Conservation (phyloP, 2,888 invertebrate species). For the Pyrrhosoma nymphula region DNA sequence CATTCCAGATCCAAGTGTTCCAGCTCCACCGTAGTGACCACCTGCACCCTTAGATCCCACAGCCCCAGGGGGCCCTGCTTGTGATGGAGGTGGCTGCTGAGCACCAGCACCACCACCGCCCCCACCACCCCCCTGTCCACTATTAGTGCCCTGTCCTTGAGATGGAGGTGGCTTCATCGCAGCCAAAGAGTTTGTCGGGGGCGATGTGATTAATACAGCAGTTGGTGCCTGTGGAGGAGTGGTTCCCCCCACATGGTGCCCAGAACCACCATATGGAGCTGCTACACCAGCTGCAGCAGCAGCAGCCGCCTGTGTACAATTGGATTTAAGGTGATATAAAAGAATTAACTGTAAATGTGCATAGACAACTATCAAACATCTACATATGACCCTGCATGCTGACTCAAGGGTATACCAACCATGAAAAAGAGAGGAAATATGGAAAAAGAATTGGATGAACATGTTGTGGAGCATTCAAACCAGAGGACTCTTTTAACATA, state of each 20-base stretch:
- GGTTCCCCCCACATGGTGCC: constrained; percentile 49
- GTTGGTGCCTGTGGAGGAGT: constrained; percentile 58
- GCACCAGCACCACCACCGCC: constrained; percentile 77
- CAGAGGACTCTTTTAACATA: too few relatives aligned
- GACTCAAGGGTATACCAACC: too few relatives aligned
- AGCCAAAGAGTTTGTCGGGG: constrained; percentile 91
- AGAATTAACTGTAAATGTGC: too few relatives aligned
- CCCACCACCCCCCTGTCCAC: constrained; percentile 30
- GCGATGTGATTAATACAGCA: constrained; percentile 87
- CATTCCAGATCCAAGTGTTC: constrained; percentile 68
- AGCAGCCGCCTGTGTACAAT: constrained; percentile 75
- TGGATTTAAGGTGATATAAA: neutral
- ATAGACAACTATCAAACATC: too few relatives aligned
- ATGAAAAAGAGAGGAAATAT: too few relatives aligned
- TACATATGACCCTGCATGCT: too few relatives aligned
- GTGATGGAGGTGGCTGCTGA: constrained; percentile 76
- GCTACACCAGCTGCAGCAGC: constrained; percentile 72
- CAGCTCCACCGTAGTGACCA: constrained; percentile 53
- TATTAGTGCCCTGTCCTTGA: constrained; percentile 79
- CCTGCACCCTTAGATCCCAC: constrained; percentile 47
- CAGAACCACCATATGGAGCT: constrained; percentile 68
- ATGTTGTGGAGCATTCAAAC: too few relatives aligned
- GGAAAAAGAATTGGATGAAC: too few relatives aligned
- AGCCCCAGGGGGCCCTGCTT: constrained; percentile 49
- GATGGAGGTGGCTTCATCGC: constrained; percentile 88